Evolutionary conservation across 1,140 invertebrate species (phyloP), one percentile per base, ranked within the genome.

Genomic region (Periplaneta americana): DNA sequence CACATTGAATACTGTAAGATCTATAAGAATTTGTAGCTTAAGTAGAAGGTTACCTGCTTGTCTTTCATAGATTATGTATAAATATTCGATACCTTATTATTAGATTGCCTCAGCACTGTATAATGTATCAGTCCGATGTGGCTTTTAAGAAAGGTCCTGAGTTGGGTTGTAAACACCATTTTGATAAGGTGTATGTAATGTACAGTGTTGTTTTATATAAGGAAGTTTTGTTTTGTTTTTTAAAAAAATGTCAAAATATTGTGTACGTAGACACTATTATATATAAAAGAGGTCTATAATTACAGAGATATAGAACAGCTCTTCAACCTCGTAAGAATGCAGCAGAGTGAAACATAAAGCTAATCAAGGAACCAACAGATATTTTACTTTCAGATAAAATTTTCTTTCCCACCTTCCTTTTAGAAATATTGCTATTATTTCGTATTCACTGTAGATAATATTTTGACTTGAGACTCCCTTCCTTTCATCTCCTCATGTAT

Each of bases 381-480:
- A 48, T 66, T 66, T 66, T 66, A n/a, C n/a, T n/a, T n/a, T n/a
- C 74, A 75, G 74, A 75, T 36, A 78, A 78, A 78, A 78, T 78
- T 34, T 78, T 37, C 17, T 34, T 34, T 9, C 76, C 28, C 5
- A n/a, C 36, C 36, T 36, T 78, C 18, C 34, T 78, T 36, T 36
- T 39, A 31, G 36, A 76, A 76, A 22, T 31, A 36, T 28, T 28
- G 34, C n/a, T 39, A 78, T 78, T 36, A 28, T 78, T 78, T 78
- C 76, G 35, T 78, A 22, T 39, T 35, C 4, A 39, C 34, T 36
- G 37, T 22, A 36, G 37, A n/a, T n/a, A n/a, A n/a, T n/a, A n/a
- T n/a, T n/a, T n/a, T n/a, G n/a, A n/a, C n/a, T n/a, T n/a, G n/a
- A 78, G 13, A 28, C 35, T 78, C 76, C 34, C 34, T 31, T 36